Evolutionary conservation across 2,797 vertebrate species (phyloP).

Genomic region (Catostomus latipinnis): DNA sequence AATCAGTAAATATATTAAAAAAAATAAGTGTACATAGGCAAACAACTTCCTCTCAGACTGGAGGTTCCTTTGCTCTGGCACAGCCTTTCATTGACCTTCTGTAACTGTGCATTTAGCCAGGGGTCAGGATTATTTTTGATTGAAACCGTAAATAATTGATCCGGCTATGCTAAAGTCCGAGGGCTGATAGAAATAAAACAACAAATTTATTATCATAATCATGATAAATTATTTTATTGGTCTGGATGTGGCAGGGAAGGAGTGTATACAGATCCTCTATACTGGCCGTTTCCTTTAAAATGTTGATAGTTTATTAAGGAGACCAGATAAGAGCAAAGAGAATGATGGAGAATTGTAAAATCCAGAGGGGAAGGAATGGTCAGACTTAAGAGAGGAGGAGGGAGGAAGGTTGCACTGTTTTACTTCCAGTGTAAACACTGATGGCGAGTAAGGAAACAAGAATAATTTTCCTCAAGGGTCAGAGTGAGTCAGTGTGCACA

Average conservation of each 20-base stretch:
- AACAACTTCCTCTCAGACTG: neutral
- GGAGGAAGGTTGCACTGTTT: conserved; percentile 10
- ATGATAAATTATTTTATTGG: conserved; percentile 47
- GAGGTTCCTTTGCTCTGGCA: conserved; percentile 12
- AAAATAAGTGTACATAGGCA: neutral
- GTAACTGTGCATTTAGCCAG: conserved; percentile 36
- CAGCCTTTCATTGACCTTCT: conserved; percentile 53
- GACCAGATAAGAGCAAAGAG: conserved; percentile 7
- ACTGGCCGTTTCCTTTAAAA: conserved; percentile 25
- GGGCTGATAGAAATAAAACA: conserved; percentile 37
- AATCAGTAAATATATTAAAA: neutral
- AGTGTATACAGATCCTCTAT: conserved; percentile 9
- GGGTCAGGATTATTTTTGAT: conserved; percentile 55
- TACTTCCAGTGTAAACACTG: conserved; percentile 4
- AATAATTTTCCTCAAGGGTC: conserved; percentile 36
- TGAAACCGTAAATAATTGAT: conserved; percentile 64
- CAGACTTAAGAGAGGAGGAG: neutral
- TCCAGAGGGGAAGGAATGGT: neutral
- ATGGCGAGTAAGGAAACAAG: conserved; percentile 32
- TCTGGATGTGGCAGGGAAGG: conserved; percentile 16
- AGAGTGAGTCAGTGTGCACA: conserved; percentile 14
- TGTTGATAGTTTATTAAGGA: conserved; percentile 40
- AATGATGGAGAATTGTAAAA: conserved; percentile 4
- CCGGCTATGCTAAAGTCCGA: conserved; percentile 2
- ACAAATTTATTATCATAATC: conserved; percentile 50